Evolutionary conservation across 2,113 vertebrate species (phyloP).

Genomic region (Albula goreensis): DNA sequence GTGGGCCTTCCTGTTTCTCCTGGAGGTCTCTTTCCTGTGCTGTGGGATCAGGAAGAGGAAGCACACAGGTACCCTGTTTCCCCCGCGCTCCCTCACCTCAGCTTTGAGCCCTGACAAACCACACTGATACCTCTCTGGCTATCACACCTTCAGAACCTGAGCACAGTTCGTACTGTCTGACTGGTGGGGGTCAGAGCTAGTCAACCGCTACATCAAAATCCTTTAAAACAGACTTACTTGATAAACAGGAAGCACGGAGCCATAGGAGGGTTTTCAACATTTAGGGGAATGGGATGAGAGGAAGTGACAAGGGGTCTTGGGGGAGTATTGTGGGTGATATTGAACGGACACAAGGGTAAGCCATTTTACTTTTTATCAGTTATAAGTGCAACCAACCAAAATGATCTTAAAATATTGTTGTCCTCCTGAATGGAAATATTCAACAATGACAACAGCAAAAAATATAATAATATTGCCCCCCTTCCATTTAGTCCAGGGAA

Average conservation of each 20-base stretch:
- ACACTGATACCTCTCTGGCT: too few species aligned
- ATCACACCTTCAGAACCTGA: too few species aligned
- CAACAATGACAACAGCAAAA: constrained; percentile 50
- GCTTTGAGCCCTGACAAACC: too few species aligned
- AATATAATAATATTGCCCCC: neutral
- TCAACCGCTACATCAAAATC: neutral
- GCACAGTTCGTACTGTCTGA: too few species aligned
- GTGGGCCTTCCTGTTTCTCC: neutral
- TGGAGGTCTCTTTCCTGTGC: neutral
- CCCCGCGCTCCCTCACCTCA: too few species aligned
- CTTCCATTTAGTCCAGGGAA: constrained; percentile 41
- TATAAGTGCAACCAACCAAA: too few species aligned
- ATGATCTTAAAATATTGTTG: neutral
- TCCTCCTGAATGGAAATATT: constrained; percentile 51
- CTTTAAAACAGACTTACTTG: too few species aligned
- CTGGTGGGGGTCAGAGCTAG: too few species aligned
- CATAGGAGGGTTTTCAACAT: neutral
- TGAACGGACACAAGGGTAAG: neutral
- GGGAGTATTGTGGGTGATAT: neutral
- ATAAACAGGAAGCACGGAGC: neutral
- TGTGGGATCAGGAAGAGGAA: neutral
- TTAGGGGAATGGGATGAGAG: neutral
- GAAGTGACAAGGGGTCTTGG: neutral
- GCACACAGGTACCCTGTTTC: neutral
- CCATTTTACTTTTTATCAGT: neutral